Conservation (phyloP, 2,113 vertebrate species). For the Ardeotis arabs region DNA sequence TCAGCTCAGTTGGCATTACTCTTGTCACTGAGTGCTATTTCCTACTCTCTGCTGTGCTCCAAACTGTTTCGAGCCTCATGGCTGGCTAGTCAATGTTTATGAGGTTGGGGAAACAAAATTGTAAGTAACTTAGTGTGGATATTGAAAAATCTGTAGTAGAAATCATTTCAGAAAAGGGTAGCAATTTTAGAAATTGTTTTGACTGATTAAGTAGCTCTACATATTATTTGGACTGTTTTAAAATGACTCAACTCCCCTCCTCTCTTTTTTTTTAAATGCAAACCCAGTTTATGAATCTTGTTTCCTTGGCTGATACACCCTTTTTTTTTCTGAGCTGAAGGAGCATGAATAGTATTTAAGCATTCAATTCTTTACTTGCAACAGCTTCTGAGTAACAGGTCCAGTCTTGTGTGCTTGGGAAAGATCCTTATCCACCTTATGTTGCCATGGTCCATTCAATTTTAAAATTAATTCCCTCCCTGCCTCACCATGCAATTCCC, state of each 20-base stretch:
- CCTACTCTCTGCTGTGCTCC: not conserved
- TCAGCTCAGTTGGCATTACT: not conserved
- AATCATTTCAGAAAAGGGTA: not conserved
- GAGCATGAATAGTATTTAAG: not conserved
- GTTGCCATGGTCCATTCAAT: not conserved
- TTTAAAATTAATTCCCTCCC: not conserved
- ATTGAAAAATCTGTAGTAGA: not conserved
- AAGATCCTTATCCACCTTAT: not conserved
- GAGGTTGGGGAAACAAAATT: not conserved
- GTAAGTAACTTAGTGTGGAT: not conserved
- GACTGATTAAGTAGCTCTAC: not conserved
- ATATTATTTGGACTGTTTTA: not conserved
- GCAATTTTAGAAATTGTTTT: not conserved
- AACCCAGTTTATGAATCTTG: not conserved
- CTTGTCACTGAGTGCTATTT: not conserved
- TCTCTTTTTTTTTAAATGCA: accelerated
- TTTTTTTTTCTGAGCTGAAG: not conserved
- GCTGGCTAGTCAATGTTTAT: not conserved
- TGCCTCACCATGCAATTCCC: not conserved
- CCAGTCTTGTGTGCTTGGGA: not conserved
- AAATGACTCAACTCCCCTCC: not conserved
- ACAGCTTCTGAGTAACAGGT: not conserved
- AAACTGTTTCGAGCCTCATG: not conserved
- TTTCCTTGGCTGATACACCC: not conserved
- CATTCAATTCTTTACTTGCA: not conserved